Base-by-base conservation (phyloP, 2,113 vertebrate genomes). In the Steatornis caripensis region DNA sequence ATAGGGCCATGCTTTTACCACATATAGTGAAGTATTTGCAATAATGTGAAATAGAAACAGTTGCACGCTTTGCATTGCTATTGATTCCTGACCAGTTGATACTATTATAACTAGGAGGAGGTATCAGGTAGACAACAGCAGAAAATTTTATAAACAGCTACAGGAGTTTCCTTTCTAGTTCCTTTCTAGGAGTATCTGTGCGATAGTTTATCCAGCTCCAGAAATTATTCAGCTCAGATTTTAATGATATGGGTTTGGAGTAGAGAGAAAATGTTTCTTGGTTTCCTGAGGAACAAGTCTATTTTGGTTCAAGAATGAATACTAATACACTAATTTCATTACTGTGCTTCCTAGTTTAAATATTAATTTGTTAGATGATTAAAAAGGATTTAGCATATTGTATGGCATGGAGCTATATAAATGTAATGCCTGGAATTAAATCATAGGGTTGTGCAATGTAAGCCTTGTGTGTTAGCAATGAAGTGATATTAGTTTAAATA, bases 291-390 rank as follows among this genome's bases (percentile, higher is more conserved):
- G 76, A 90, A 78, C 9, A 93, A 61, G 58, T 51, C 6, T 78
- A 48, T 92, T 70, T 78, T 9, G 6, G 48, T 77, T 94, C 34
- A 91, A 94, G 68, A 46, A 88, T 71, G 27, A 95, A 93, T 74
- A 8, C 26, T 66, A 79, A 89, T 80, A n/a, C 66, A 94, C 74
- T 53, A 91, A 88, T 93, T 71, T 75, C 15, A 65, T 83, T 78
- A 87, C 26, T 79, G 15, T 53, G 12, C 5, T 77, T 79, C 53
- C 60, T 92, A 89, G 26, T 5, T 89, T 65, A 93, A 92, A 83
- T 18, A 93, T 23, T 86, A 95, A 60, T 83, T 92, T 91, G 55
- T 78, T 58, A 84, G 79, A 81, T 41, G 43, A 87, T 96, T 96
- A 83, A 87, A 92, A 92, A 95, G 12, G 54, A 94, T 93, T 96